Conservation (phyloP, 1,140 invertebrate species). For the Carposina sasakii region DNA sequence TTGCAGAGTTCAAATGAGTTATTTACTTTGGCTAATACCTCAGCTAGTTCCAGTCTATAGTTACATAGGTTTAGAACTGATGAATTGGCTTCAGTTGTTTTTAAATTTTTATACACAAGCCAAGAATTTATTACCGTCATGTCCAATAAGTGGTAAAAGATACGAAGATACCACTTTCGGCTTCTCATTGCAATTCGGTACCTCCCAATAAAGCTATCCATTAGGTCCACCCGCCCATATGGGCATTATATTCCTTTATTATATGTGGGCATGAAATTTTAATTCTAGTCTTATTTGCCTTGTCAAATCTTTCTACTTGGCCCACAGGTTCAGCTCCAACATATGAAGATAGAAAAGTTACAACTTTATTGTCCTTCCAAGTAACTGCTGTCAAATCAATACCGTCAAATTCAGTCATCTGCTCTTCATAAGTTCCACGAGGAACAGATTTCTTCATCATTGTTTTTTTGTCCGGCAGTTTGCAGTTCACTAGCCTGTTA, state of each 20-base stretch:
- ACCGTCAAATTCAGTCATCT: too few relatives aligned
- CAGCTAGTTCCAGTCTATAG: conserved; percentile 36
- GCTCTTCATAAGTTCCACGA: too few relatives aligned
- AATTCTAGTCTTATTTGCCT: conserved; percentile 8
- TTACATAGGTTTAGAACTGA: conserved; percentile 33
- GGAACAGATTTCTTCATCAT: too few relatives aligned
- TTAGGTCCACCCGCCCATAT: conserved; percentile 18
- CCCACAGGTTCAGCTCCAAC: too few relatives aligned
- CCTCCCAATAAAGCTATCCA: conserved; percentile 20
- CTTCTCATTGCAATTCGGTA: conserved; percentile 22
- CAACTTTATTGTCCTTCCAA: too few relatives aligned
- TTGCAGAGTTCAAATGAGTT: conserved; percentile 38
- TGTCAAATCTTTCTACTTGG: conserved; percentile 14
- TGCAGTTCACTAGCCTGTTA: too few relatives aligned
- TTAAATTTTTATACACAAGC: conserved; percentile 27
- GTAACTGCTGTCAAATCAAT: too few relatives aligned
- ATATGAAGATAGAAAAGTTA: too few relatives aligned
- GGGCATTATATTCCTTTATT: too few relatives aligned
- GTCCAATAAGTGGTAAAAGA: conserved; percentile 40
- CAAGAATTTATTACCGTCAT: conserved; percentile 34
- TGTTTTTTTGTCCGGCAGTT: too few relatives aligned
- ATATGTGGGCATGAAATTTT: conserved; percentile 17
- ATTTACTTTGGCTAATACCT: too few relatives aligned
- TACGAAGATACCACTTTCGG: conserved; percentile 23
- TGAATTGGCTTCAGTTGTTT: conserved; percentile 4